These are phyloP conservation scores for Fratercula arctica DNA, from an alignment of 2,797 vertebrate genomes.

Conservation along the genomic window DNA sequence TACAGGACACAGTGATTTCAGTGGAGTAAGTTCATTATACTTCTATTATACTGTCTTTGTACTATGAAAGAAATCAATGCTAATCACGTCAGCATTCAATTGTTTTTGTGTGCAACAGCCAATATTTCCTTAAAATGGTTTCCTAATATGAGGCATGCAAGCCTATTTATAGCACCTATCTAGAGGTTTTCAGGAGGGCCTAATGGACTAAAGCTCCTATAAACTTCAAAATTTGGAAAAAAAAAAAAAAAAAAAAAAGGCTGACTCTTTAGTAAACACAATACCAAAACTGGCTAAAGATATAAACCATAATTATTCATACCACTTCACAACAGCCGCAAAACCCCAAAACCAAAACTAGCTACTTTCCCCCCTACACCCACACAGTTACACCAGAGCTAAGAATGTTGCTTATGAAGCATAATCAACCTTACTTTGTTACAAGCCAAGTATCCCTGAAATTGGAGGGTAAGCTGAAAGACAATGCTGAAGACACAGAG, in stretches of 20 bases:
- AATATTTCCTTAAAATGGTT: neutral
- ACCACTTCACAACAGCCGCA: neutral
- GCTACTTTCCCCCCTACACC: accelerated
- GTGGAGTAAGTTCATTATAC: neutral
- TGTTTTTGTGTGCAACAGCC: neutral
- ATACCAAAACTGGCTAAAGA: neutral
- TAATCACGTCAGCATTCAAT: neutral
- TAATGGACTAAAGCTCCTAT: neutral
- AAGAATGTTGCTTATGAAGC: neutral
- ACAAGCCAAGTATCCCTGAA: neutral
- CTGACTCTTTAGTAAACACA: neutral
- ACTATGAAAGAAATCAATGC: neutral
- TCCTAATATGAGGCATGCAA: neutral
- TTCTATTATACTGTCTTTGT: neutral
- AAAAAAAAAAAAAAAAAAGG: neutral
- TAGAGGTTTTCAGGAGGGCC: neutral
- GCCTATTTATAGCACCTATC: neutral
- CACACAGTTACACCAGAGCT: neutral
- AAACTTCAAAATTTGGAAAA: neutral
- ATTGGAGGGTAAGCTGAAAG: neutral
- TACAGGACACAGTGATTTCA: neutral
- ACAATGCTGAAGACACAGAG: neutral
- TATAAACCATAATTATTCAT: neutral
- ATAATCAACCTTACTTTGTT: neutral
- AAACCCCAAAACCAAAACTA: neutral